These are phyloP conservation scores for Leptodirus hochenwartii DNA, from an alignment of 2,888 invertebrate species.

Conservation along the genomic window DNA sequence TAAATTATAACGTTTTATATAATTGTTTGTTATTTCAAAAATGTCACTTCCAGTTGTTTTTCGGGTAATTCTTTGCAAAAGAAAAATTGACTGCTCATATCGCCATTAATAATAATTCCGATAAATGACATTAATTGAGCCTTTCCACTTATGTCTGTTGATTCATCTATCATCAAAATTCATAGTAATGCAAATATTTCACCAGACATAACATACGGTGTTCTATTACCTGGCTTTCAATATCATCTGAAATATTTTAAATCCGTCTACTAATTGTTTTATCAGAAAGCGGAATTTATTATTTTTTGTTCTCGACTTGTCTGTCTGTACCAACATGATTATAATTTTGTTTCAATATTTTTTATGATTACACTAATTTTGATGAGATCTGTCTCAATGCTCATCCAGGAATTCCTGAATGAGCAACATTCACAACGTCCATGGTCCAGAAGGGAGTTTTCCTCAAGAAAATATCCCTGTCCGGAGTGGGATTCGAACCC, in stretches of 20 bases:
- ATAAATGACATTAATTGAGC: constrained; percentile 2
- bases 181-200: constrained; percentile 1
- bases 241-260: too few species aligned
- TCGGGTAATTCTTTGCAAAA: constrained; percentile 2
- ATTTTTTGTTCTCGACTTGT: too few species aligned
- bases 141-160: constrained; percentile 1
- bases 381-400: too few species aligned
- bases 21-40: constrained; percentile 1
- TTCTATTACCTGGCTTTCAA: constrained; percentile 1
- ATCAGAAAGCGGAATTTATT: too few species aligned
- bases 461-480: too few species aligned
- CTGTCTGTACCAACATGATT: too few species aligned
- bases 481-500: too few species aligned
- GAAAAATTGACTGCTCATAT: constrained; percentile 1
- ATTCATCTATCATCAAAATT: not conserved
- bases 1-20: not conserved
- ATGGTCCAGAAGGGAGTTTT: too few species aligned
- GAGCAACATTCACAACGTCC: too few species aligned
- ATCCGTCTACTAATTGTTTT: constrained; percentile 1
- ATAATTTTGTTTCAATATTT: too few species aligned
- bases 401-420: too few species aligned
- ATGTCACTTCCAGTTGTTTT: constrained; percentile 1
- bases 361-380: too few species aligned
- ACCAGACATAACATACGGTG: constrained; percentile 1
- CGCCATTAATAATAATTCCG: not conserved